phyloP scores from a whole-genome alignment of 2,888 invertebrate species.

The Dryobota labecula region DNA sequence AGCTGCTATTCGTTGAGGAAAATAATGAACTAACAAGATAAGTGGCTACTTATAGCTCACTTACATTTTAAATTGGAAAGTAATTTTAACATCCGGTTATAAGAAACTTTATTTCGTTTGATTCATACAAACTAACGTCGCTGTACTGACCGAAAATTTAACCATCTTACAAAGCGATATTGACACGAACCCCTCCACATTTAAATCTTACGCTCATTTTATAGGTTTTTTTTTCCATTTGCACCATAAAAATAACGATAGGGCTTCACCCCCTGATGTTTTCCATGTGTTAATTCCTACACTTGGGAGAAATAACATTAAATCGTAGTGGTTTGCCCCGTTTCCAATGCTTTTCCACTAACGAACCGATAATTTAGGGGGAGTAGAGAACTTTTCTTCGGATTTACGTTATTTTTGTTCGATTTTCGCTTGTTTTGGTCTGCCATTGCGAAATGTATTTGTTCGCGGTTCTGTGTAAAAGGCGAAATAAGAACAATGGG shows the following conservation, averaged over 20 bases:
- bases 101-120: neutral
- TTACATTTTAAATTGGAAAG: neutral
- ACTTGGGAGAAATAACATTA: conserved; percentile 88
- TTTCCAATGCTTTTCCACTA: conserved; percentile 81
- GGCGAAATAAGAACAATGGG: conserved; percentile 26
- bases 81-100: neutral
- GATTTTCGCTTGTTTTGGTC: conserved; percentile 56
- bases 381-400: conserved; percentile 72
- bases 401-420: conserved; percentile 66
- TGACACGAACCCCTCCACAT: conserved; percentile 40
- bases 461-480: conserved; percentile 20
- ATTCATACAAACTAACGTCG: neutral
- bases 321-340: conserved; percentile 75
- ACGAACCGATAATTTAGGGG: conserved; percentile 86
- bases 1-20: neutral
- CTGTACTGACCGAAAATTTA: conserved; percentile 2
- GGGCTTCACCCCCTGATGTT: conserved; percentile 74
- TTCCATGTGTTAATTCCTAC: conserved; percentile 86
- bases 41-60: neutral
- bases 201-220: conserved; percentile 59
- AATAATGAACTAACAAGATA: neutral
- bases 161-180: conserved; percentile 22
- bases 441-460: conserved; percentile 27
- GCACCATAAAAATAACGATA: conserved; percentile 63
- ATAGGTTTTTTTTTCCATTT: conserved; percentile 60